phyloP scores from a whole-genome alignment of 2,113 vertebrate genomes.

The Poeciliopsis occidentalis region DNA sequence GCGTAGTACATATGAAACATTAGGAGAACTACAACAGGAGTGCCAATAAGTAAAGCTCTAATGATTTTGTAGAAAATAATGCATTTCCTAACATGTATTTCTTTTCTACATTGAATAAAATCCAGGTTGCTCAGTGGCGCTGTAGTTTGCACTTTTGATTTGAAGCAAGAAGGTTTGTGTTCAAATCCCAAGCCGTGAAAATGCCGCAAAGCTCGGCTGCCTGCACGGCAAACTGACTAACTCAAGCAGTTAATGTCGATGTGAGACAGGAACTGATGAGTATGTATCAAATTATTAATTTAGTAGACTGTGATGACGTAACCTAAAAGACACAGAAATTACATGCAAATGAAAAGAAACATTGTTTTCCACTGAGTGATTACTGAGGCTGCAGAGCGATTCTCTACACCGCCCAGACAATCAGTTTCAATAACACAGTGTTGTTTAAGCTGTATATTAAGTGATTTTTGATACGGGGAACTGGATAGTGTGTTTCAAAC shows the following conservation, averaged over 20 bases:
- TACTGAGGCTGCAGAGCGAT: background rate
- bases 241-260: constrained; percentile 29
- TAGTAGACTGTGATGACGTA: background rate
- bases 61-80: background rate
- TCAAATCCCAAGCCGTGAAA: background rate
- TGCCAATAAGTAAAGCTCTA: background rate
- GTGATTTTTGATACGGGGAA: background rate
- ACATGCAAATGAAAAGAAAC: background rate
- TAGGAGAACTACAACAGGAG: background rate
- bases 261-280: constrained; percentile 13
- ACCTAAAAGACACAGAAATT: constrained; percentile 20
- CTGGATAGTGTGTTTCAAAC: constrained; percentile 3
- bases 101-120: background rate
- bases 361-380: background rate
- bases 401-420: background rate
- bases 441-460: background rate
- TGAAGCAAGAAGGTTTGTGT: background rate
- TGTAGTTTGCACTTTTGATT: background rate
- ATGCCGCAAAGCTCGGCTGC: background rate
- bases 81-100: background rate
- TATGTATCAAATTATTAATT: constrained; percentile 7
- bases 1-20: background rate
- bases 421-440: background rate
- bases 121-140: background rate
- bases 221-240: background rate